Base-by-base conservation (phyloP, 2,797 vertebrate species). In the Ctenopoma multispine region DNA sequence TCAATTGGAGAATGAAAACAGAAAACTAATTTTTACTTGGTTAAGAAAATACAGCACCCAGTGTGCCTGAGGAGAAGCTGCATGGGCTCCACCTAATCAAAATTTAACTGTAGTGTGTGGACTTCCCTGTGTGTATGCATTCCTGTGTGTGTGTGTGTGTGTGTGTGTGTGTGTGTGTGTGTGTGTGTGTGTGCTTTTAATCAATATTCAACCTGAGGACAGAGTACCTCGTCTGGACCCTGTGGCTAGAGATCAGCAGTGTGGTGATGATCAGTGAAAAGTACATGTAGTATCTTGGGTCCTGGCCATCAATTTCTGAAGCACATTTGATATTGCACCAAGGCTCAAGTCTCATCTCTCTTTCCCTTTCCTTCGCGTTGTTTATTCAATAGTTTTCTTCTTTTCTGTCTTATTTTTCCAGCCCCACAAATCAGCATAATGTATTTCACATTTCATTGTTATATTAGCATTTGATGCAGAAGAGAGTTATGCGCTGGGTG, bases 391-490 rank as follows among this genome's bases (percentile, higher is more conserved):
- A 67, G 29, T 31, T 68, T 79, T 64, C 63, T 77, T 65, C 49
- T 70, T 68, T 54, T 75, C 58, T 68, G 55, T 81, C 50, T 85
- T 79, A 73, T 84, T 85, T 86, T 81, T 60, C 69, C 81, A 76
- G 63, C 75, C 61, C 38, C 17, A 64, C 75, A 57, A 87, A 92
- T 90, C 81, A 79, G 69, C 85, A 91, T 85, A 91, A 92, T 90
- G 81, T 62, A 85, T 87, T 92, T 90, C 79, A 81, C 72, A 86
- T 88, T 88, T 76, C 77, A 82, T 86, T 84, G 84, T 87, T 77
- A 88, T 90, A 94, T 92, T 89, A 87, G 82, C 88, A 91, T 93
- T 91, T 92, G 80, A 91, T 92, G 89, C 85, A 85, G 77, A 77
- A 54, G 68, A 85, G 72, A 78, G 84, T 80, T 87, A 62, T 72